Base-by-base conservation (phyloP, 2,888 invertebrate species). In the Cordylochernes scorpioides region DNA sequence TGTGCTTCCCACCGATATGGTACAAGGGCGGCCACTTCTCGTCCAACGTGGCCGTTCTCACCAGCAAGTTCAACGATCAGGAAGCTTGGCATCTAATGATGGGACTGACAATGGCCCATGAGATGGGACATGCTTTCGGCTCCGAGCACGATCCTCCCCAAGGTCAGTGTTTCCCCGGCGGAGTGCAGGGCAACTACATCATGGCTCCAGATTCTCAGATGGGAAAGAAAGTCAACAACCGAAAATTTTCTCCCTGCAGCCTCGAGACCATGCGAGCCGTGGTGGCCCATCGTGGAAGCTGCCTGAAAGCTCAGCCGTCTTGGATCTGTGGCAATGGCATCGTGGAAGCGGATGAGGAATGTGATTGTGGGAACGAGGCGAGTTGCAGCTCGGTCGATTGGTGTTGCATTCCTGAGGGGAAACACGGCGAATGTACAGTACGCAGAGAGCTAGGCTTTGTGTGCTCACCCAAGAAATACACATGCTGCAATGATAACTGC, bases 71-170 rank as follows among this genome's bases (percentile, higher is more conserved):
- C 22, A 22, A 6, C 12, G 14, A 14, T 2, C 5, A 6, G 14
- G 14, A 3, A 22, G 4, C 14, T 22, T 14, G 12, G 5, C 12
- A 22, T 13, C 22, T 14, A 6, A 4, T 22, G 4, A 4, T 22
- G 12, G 14, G 22, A 5, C 2, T 22, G 5, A 4, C 30, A 12
- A n/a, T 33, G n/a, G 14, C 30, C 14, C 33, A 33, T 13, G 33
- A 33, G 14, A 13, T 33, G 7, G 33, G 33, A 6, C 33, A 33
- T 19, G 27, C 22, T 30, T 33, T 33, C 15, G 33, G 33, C 7
- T 27, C 26, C 14, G 10, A 18, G 7, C 30, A 33, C 14, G 33
- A 33, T 33, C 26, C 25, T 8, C 6, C n/a, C n/a, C n/a, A n/a
- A n/a, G n/a, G n/a, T n/a, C n/a, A n/a, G n/a, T n/a, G n/a, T n/a